These are phyloP conservation scores for Salpingus planirostris DNA, from an alignment of 2,888 invertebrate species.

Conservation along the genomic window DNA sequence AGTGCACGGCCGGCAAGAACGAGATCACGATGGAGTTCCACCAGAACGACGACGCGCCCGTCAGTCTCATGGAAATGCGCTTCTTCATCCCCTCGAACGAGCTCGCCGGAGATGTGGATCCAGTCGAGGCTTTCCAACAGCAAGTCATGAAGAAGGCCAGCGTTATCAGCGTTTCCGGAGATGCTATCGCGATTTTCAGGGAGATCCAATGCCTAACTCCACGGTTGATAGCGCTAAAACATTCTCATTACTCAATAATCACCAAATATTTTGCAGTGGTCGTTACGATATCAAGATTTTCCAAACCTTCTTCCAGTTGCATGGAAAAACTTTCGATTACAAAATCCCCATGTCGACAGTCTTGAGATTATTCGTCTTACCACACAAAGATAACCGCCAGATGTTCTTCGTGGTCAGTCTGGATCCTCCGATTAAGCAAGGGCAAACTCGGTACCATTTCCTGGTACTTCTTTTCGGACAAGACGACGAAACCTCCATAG, in stretches of 20 bases:
- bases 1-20: conserved; percentile 93
- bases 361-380: conserved; percentile 83
- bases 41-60: conserved; percentile 97
- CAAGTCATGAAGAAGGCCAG: conserved; percentile 97
- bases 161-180: conserved; percentile 94
- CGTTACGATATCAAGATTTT: conserved; percentile 95
- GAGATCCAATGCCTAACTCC: conserved; percentile 98
- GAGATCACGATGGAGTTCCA: conserved; percentile 98
- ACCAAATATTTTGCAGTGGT: conserved; percentile 53
- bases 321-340: conserved; percentile 99
- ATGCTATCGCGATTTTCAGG: conserved; percentile 93
- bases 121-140: conserved; percentile 94
- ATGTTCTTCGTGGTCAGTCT: conserved; percentile 97
- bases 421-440: conserved; percentile 99
- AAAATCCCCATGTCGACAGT: conserved; percentile 98
- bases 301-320: conserved; percentile 82
- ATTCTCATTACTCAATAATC: background rate
- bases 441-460: conserved; percentile 97
- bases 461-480: conserved; percentile 88
- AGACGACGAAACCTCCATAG: conserved; percentile 88
- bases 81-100: conserved; percentile 95
- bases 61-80: conserved; percentile 94
- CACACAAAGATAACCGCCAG: conserved; percentile 95
- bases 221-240: no score
- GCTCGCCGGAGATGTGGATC: conserved; percentile 76